Percentiles rank a stretch among this genome's conserved stretches.
Evolutionary conservation across 2,888 invertebrate species (phyloP).

Genomic region (Meiosimyza decipiens): DNA sequence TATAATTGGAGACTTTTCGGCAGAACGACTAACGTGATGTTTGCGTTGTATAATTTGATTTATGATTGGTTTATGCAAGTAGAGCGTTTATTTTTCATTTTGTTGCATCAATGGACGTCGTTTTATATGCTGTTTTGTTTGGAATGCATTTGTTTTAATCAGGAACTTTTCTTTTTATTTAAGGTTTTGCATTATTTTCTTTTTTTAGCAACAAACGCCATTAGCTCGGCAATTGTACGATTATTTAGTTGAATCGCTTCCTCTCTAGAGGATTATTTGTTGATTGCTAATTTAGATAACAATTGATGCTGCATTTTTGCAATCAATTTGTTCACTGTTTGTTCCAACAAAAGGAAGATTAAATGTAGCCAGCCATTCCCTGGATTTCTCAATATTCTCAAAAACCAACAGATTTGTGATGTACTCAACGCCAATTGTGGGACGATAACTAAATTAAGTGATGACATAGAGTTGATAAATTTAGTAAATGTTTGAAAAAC

Average conservation of each 20-base stretch:
- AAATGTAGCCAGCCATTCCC: slow-evolving; percentile 88
- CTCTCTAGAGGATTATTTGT: slow-evolving; percentile 11
- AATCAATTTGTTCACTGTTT: slow-evolving; percentile 84
- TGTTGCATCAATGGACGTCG: not conserved
- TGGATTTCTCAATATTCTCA: slow-evolving; percentile 82
- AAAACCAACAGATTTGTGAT: slow-evolving; percentile 90
- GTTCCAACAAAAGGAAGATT: slow-evolving; percentile 78
- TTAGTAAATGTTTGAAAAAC: slow-evolving; percentile 26
- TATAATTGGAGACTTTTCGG: not conserved
- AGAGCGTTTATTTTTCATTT: slow-evolving; percentile 15
- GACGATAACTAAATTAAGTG: slow-evolving; percentile 85
- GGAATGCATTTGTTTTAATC: not conserved
- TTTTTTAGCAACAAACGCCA: not conserved
- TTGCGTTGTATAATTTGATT: not conserved
- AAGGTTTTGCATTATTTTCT: too few relatives aligned
- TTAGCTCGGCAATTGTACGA: not conserved
- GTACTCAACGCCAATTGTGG: slow-evolving; percentile 87
- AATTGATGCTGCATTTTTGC: slow-evolving; percentile 74
- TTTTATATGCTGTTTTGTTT: not conserved
- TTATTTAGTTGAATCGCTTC: not conserved
- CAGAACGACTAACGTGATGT: slow-evolving; percentile 17
- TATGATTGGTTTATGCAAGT: slow-evolving; percentile 27
- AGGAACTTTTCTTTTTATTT: slow-evolving; percentile 6
- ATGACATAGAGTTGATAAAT: slow-evolving; percentile 67
- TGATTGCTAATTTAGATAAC: slow-evolving; percentile 49